phyloP scores from a whole-genome alignment of 1,140 invertebrate species.

The Homarus americanus region DNA sequence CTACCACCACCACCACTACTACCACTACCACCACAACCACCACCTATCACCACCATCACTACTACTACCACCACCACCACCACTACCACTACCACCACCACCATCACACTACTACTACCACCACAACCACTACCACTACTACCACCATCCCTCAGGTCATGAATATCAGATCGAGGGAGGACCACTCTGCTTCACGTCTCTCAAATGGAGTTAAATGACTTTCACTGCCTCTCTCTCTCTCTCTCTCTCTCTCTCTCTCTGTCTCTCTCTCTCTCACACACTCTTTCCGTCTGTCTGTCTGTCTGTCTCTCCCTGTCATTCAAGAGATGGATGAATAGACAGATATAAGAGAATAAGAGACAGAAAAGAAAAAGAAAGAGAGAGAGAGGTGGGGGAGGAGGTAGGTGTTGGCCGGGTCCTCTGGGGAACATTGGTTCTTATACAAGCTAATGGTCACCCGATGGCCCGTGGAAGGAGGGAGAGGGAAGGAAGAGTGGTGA shows the following conservation, averaged over 20 bases:
- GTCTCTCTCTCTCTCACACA: not conserved
- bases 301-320: not conserved
- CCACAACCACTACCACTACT: not conserved
- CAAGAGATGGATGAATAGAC: no score
- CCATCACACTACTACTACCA: not conserved
- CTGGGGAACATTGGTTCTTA: no score
- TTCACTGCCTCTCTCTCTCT: not conserved
- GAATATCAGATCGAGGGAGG: not conserved
- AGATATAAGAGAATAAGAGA: not conserved
- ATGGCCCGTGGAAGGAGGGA: no score
- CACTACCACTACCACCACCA: not conserved
- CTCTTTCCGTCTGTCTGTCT: not conserved
- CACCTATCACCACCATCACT: not conserved
- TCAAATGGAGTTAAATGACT: conserved; percentile 40
- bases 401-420: not conserved
- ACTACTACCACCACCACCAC: not conserved
- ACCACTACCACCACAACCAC: not conserved
- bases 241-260: not conserved
- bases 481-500: no score
- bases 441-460: no score
- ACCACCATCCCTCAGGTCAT: not conserved
- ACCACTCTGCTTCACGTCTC: not conserved
- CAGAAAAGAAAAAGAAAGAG: not conserved
- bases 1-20: no score
- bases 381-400: not conserved